Evolutionary conservation across 2,113 vertebrate species (phyloP).

Genomic region (Galbula dea): DNA sequence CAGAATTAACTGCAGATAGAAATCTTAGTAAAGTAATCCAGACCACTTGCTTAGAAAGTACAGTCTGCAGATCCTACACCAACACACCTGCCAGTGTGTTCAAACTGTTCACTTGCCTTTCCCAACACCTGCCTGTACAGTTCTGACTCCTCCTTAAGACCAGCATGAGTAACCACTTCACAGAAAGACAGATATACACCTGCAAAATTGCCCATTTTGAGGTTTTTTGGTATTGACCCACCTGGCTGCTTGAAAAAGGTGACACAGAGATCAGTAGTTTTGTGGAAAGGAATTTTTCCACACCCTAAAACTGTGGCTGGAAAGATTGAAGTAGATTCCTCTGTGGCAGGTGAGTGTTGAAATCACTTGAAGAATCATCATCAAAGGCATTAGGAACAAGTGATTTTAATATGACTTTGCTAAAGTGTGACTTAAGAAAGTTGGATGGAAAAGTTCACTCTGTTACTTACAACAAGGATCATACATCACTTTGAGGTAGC

Average conservation of each 20-base stretch:
- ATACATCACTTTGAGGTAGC: not conserved
- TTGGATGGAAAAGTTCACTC: not conserved
- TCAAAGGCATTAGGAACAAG: not conserved
- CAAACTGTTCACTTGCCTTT: not conserved
- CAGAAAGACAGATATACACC: accelerated
- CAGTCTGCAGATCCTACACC: too few species aligned
- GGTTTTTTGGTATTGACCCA: not conserved
- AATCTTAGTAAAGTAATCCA: not conserved
- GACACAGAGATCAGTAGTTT: not conserved
- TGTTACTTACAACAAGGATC: not conserved
- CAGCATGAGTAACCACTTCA: not conserved
- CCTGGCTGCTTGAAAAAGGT: not conserved
- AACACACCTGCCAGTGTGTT: accelerated
- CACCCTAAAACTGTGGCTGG: not conserved
- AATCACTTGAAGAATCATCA: not conserved
- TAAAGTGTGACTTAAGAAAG: not conserved
- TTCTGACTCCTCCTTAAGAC: not conserved
- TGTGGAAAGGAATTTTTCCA: not conserved
- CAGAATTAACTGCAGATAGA: accelerated
- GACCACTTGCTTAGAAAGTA: not conserved
- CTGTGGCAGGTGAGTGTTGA: not conserved
- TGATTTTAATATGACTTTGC: not conserved
- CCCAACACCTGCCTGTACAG: not conserved
- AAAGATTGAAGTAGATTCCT: not conserved
- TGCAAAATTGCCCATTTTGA: not conserved